Evolutionary conservation across 2,797 vertebrate genomes (phyloP).

Genomic region (Argyrosomus regius): DNA sequence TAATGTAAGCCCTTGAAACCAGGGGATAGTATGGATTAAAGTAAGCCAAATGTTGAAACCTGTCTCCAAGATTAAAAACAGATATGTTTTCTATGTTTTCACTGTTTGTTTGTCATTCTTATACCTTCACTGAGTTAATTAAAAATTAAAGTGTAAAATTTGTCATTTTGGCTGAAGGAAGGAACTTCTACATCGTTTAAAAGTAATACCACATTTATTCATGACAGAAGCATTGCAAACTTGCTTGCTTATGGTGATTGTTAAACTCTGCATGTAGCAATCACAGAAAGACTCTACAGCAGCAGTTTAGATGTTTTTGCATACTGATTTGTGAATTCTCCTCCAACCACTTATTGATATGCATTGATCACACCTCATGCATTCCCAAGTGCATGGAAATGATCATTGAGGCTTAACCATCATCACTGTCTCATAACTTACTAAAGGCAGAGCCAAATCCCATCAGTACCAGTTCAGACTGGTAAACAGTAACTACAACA

Average conservation of each 20-base stretch:
- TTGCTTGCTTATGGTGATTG: neutral
- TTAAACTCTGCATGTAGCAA: neutral
- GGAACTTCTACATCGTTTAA: neutral
- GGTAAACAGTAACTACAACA: neutral
- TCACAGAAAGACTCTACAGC: neutral
- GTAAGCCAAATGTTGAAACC: too few relatives aligned
- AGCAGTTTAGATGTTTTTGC: constrained; percentile 52
- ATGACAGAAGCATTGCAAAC: neutral
- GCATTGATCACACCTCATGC: constrained; percentile 6
- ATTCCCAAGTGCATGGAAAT: constrained; percentile 61
- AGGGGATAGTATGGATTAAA: too few relatives aligned
- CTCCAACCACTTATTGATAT: constrained; percentile 32
- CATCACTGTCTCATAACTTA: constrained; percentile 12
- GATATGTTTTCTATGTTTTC: too few relatives aligned
- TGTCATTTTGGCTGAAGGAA: neutral
- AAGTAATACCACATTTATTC: neutral
- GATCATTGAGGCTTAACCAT: neutral
- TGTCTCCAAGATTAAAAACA: too few relatives aligned
- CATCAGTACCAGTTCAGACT: constrained; percentile 6
- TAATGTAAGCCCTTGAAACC: too few relatives aligned
- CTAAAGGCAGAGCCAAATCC: constrained; percentile 14
- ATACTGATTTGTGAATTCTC: constrained; percentile 59
- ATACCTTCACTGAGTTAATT: too few relatives aligned
- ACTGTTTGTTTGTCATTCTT: neutral
- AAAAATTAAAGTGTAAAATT: neutral